Conservation (phyloP, 2,797 vertebrate genomes). For the Malurus splendens region DNA sequence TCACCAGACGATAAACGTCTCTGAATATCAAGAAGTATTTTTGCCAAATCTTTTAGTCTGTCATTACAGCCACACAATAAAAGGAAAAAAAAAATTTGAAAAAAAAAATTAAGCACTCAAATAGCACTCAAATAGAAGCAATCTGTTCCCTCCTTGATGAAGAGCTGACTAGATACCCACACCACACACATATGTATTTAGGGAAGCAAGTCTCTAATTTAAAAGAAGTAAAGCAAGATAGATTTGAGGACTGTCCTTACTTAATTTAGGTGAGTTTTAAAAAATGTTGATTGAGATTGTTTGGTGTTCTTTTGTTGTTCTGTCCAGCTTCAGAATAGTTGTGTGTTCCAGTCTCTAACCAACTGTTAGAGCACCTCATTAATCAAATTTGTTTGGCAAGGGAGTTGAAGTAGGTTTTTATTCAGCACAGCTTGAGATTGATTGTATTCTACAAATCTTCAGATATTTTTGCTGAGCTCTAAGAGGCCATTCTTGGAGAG, state of each 20-base stretch:
- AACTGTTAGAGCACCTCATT: not conserved
- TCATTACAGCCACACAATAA: not conserved
- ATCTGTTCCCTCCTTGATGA: not conserved
- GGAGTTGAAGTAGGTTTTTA: not conserved
- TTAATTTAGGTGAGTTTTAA: not conserved
- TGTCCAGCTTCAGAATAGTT: not conserved
- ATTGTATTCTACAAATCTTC: not conserved
- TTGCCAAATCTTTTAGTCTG: not conserved
- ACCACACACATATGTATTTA: not conserved
- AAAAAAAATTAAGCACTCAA: not conserved
- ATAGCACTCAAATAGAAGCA: not conserved
- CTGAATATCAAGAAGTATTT: not conserved
- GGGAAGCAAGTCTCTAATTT: not conserved
- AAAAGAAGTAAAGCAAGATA: not conserved
- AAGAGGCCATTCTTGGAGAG: not conserved
- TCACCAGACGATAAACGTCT: not conserved
- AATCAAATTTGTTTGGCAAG: conserved; percentile 16
- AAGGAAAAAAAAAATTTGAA: not conserved
- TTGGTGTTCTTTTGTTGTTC: conserved; percentile 11
- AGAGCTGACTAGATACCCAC: not conserved
- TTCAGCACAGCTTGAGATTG: not conserved
- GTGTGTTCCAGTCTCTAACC: conserved; percentile 1
- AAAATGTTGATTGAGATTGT: not conserved
- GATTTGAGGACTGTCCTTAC: not conserved
- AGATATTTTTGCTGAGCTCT: not conserved